These are phyloP conservation scores for Melanotaenia duboulayi DNA, from an alignment of 2,113 vertebrate genomes.

Conservation along the genomic window DNA sequence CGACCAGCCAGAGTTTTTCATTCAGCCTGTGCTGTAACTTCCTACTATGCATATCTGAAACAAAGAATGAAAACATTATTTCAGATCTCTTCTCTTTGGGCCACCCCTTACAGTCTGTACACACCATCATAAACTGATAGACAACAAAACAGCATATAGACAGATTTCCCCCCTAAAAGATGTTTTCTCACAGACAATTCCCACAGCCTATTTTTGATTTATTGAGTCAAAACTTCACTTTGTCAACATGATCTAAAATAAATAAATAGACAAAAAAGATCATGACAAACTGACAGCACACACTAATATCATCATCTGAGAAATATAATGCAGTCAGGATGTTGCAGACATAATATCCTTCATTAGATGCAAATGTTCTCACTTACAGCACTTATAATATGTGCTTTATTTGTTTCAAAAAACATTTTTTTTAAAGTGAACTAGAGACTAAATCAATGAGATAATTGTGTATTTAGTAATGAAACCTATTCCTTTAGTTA, in stretches of 20 bases:
- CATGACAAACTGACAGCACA: conserved; percentile 17
- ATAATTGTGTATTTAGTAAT: neutral
- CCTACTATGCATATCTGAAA: conserved; percentile 89
- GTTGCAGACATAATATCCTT: neutral
- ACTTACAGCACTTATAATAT: neutral
- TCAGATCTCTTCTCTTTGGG: conserved; percentile 89
- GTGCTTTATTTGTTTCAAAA: neutral
- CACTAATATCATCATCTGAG: conserved; percentile 3
- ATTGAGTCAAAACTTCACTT: conserved; percentile 42
- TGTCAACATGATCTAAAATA: conserved; percentile 24
- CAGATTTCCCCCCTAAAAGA: conserved; percentile 28
- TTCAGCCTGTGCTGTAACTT: conserved; percentile 86
- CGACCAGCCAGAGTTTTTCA: conserved; percentile 86
- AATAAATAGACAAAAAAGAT: conserved; percentile 32
- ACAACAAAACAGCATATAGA: conserved; percentile 60
- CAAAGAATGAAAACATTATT: conserved; percentile 88
- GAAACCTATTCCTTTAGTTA: conserved; percentile 1
- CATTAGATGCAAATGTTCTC: neutral
- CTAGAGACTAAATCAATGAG: neutral
- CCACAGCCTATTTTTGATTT: conserved; percentile 46
- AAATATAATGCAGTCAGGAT: neutral
- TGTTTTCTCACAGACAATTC: conserved; percentile 38
- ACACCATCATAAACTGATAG: conserved; percentile 57
- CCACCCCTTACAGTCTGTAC: conserved; percentile 74
- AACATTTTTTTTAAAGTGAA: neutral